Evolutionary conservation across 2,113 vertebrate genomes (phyloP).

Genomic region (Brachirus orientalis): DNA sequence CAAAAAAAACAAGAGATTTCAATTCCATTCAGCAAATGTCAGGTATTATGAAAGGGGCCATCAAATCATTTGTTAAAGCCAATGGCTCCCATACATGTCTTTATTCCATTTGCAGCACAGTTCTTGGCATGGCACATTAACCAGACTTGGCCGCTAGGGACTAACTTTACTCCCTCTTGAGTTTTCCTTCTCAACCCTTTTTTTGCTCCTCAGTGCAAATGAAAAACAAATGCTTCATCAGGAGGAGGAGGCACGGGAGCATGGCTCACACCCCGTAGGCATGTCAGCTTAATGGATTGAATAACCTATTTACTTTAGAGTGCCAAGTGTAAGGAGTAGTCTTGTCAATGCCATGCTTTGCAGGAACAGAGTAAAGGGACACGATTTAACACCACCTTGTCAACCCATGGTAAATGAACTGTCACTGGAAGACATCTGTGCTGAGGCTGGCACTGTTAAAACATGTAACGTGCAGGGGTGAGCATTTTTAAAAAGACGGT

Average conservation of each 20-base stretch:
- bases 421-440: conserved; percentile 46
- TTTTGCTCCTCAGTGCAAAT: conserved; percentile 72
- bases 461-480: conserved; percentile 23
- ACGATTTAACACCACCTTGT: conserved; percentile 40
- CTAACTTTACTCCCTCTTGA: conserved; percentile 76
- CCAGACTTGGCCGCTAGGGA: conserved; percentile 79
- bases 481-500: conserved; percentile 6
- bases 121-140: conserved; percentile 86
- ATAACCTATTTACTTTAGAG: conserved; percentile 76
- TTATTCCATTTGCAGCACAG: conserved; percentile 81
- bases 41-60: conserved; percentile 77
- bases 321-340: conserved; percentile 56
- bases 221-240: conserved; percentile 87
- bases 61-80: conserved; percentile 78
- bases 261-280: conserved; percentile 79
- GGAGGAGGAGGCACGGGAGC: conserved; percentile 74
- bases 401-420: conserved; percentile 47
- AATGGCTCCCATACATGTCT: conserved; percentile 80
- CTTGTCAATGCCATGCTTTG: conserved; percentile 43
- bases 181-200: conserved; percentile 53
- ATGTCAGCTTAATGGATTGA: conserved; percentile 79
- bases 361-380: conserved; percentile 35
- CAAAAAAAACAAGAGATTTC: conserved; percentile 62
- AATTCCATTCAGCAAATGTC: conserved; percentile 73
- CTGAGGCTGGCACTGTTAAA: conserved; percentile 54